Evolutionary conservation across 1,140 invertebrate species (phyloP).

Genomic region (Trachymyrmex cornetzi): DNA sequence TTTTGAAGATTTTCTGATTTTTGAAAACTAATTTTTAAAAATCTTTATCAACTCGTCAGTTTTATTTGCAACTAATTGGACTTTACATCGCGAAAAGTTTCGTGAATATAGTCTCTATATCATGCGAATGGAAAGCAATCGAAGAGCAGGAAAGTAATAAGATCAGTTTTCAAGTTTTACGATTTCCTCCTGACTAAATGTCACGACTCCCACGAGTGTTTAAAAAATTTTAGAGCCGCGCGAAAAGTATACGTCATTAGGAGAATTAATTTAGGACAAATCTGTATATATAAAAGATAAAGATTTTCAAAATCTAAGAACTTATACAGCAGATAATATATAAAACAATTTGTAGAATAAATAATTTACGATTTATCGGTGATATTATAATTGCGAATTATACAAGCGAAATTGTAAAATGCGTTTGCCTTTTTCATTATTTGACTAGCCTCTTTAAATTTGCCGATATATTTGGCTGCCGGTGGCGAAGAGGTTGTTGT

Average conservation of each 20-base stretch:
- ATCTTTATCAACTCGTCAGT: not conserved
- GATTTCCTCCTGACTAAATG: conserved; percentile 45
- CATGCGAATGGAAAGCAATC: conserved; percentile 46
- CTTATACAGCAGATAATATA: not conserved
- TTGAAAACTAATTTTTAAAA: not conserved
- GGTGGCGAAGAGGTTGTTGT: conserved; percentile 58
- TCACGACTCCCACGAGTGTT: not conserved
- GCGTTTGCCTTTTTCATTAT: conserved; percentile 5
- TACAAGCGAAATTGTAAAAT: not conserved
- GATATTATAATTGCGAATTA: not conserved
- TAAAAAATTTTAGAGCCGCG: conserved; percentile 14
- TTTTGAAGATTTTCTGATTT: not conserved
- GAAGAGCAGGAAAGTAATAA: conserved; percentile 23
- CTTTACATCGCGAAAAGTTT: conserved; percentile 13
- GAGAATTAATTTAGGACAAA: conserved; percentile 6
- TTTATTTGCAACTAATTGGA: conserved; percentile 15
- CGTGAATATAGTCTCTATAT: conserved; percentile 21
- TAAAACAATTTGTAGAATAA: not conserved
- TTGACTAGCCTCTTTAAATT: conserved; percentile 50
- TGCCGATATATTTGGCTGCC: conserved; percentile 31
- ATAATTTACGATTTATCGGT: not conserved
- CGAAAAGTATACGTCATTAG: not conserved
- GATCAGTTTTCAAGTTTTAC: conserved; percentile 51
- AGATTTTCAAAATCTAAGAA: not conserved
- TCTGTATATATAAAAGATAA: not conserved